Percentiles rank a stretch among this genome's conserved stretches.
phyloP scores from a whole-genome alignment of 2,888 invertebrate genomes.

The Aradus depressus region DNA sequence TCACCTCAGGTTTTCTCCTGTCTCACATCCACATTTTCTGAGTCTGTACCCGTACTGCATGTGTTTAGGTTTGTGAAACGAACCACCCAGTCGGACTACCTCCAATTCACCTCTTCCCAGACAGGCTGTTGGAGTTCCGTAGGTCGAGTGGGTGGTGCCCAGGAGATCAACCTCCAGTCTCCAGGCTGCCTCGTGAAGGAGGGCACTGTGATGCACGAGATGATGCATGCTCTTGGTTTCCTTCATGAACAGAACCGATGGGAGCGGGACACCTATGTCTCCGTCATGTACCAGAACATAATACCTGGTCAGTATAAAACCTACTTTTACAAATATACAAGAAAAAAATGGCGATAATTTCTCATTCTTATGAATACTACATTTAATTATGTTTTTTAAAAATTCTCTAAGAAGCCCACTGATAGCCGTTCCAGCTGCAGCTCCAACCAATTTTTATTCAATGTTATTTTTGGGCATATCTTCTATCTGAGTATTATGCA shows the following conservation, averaged over 20 bases:
- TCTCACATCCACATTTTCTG: too few species aligned
- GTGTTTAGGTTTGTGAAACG: conserved; percentile 48
- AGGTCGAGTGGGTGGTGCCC: conserved; percentile 52
- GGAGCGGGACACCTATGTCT: conserved; percentile 59
- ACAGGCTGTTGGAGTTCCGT: conserved; percentile 77
- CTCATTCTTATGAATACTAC: too few species aligned
- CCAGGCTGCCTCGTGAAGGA: conserved; percentile 60
- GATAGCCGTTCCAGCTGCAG: too few species aligned
- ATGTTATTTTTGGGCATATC: too few species aligned
- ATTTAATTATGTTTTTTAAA: too few species aligned
- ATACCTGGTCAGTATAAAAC: conserved; percentile 41
- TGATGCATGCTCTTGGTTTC: conserved; percentile 69
- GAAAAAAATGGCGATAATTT: too few species aligned
- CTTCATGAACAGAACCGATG: conserved; percentile 71
- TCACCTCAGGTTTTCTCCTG: too few species aligned
- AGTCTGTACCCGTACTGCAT: too few species aligned
- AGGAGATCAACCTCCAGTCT: conserved; percentile 54
- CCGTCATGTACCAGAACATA: conserved; percentile 57
- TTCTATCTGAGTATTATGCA: too few species aligned
- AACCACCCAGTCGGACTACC: conserved; percentile 51
- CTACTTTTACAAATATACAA: too few species aligned
- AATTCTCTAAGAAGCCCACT: too few species aligned
- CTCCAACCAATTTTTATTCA: too few species aligned
- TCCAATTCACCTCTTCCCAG: conserved; percentile 52
- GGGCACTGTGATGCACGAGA: conserved; percentile 67